phyloP scores from a whole-genome alignment of 2,113 vertebrate genomes.

The Cephalopterus ornatus region DNA sequence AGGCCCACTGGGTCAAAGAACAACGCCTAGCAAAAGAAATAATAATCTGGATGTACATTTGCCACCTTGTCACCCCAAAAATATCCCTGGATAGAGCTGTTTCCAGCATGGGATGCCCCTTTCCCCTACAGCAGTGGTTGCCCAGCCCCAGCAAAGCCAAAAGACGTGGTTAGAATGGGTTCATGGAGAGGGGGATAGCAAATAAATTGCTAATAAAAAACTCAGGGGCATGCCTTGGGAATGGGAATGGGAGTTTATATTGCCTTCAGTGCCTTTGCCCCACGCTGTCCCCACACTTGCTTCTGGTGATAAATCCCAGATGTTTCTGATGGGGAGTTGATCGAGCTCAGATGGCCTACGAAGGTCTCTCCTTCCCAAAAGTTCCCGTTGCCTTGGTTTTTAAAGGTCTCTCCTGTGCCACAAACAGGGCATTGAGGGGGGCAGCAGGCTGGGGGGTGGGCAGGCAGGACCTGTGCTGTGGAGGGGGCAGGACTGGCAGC shows the following conservation, averaged over 20 bases:
- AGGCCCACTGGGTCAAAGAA: not conserved
- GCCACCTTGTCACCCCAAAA: not conserved
- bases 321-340: not conserved
- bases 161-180: not conserved
- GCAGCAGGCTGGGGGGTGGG: not conserved
- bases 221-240: not conserved
- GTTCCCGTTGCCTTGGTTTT: not conserved
- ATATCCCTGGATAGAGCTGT: not conserved
- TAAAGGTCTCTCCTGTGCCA: not conserved
- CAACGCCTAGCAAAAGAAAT: not conserved
- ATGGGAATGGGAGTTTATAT: not conserved
- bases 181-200: not conserved
- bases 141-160: not conserved
- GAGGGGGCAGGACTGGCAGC: not conserved
- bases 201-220: not conserved
- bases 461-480: not conserved
- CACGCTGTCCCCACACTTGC: not conserved
- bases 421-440: not conserved
- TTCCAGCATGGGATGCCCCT: not conserved
- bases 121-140: not conserved
- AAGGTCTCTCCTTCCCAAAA: conserved; percentile 1
- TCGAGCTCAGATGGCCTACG: not conserved
- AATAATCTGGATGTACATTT: not conserved
- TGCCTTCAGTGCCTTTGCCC: not conserved
- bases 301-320: not conserved